Evolutionary conservation across 1,140 invertebrate species (phyloP).

Genomic region (Hyphantria cunea): DNA sequence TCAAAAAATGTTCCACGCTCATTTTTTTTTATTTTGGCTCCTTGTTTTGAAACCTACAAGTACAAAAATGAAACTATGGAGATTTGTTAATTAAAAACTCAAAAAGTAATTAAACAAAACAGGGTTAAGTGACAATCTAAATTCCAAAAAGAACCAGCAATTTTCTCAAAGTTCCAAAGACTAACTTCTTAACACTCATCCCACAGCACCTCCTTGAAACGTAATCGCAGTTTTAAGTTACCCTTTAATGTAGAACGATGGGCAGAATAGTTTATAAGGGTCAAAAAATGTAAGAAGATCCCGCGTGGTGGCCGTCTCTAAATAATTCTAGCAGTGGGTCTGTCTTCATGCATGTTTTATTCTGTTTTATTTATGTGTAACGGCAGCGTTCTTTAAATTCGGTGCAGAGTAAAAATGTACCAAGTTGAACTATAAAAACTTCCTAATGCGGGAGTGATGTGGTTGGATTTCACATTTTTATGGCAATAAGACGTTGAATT

Average conservation of each 20-base stretch:
- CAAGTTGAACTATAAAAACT: constrained; percentile 73
- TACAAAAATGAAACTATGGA: too few species aligned
- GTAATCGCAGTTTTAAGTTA: constrained; percentile 9
- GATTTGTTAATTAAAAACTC: too few species aligned
- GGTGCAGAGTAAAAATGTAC: constrained; percentile 64
- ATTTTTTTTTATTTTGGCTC: too few species aligned
- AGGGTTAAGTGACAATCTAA: too few species aligned
- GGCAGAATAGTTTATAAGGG: constrained; percentile 25
- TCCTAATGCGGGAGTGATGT: constrained; percentile 48
- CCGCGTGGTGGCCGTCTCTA: constrained; percentile 20
- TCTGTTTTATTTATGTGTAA: constrained; percentile 51
- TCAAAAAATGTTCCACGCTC: too few species aligned
- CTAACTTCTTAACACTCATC: too few species aligned
- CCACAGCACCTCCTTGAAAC: too few species aligned
- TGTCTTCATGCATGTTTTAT: constrained; percentile 63
- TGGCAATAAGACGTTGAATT: constrained; percentile 3
- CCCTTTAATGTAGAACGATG: constrained; percentile 15
- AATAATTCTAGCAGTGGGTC: constrained; percentile 49
- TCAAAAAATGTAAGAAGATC: constrained; percentile 11
- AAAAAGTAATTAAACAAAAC: too few species aligned
- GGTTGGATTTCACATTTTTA: constrained; percentile 49
- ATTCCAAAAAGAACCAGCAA: too few species aligned
- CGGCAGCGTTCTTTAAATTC: constrained; percentile 40
- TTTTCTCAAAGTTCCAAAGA: too few species aligned
- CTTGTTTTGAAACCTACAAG: too few species aligned